phyloP scores from a whole-genome alignment of 1,140 invertebrate genomes.

The Aleiodes sp. region DNA sequence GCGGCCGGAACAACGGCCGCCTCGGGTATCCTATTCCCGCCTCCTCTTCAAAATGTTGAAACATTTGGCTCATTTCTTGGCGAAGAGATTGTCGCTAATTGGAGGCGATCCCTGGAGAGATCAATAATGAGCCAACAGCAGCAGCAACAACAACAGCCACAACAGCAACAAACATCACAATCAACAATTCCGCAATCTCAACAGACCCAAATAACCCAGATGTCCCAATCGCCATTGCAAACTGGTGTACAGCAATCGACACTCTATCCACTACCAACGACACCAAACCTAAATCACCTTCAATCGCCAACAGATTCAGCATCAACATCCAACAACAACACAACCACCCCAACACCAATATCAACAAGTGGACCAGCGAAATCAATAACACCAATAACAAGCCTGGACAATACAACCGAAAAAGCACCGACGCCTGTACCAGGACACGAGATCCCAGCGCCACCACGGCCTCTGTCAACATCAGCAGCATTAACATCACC shows the following conservation, averaged over 20 bases:
- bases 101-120: slow-evolving; percentile 76
- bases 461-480: slow-evolving; percentile 60
- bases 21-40: slow-evolving; percentile 66
- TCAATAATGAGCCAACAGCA: slow-evolving; percentile 68
- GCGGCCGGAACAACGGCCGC: slow-evolving; percentile 64
- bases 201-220: slow-evolving; percentile 42
- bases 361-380: slow-evolving; percentile 50
- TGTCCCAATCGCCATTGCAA: slow-evolving; percentile 30
- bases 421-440: slow-evolving; percentile 61
- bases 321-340: slow-evolving; percentile 46
- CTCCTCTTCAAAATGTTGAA: slow-evolving; percentile 75
- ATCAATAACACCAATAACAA: slow-evolving; percentile 58
- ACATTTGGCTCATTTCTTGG: slow-evolving; percentile 76
- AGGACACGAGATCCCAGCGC: slow-evolving; percentile 62
- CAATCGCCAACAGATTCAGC: slow-evolving; percentile 63
- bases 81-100: slow-evolving; percentile 81
- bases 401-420: slow-evolving; percentile 42
- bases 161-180: slow-evolving; percentile 40
- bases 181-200: slow-evolving; percentile 40
- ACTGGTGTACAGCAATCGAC: slow-evolving; percentile 46
- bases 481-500: slow-evolving; percentile 55
- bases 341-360: slow-evolving; percentile 36
- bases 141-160: slow-evolving; percentile 53
- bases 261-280: slow-evolving; percentile 49
- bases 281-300: slow-evolving; percentile 61